Percentiles rank a stretch among this genome's conserved stretches.
phyloP scores from a whole-genome alignment of 2,797 vertebrate genomes.

The Ctenopoma multispine region DNA sequence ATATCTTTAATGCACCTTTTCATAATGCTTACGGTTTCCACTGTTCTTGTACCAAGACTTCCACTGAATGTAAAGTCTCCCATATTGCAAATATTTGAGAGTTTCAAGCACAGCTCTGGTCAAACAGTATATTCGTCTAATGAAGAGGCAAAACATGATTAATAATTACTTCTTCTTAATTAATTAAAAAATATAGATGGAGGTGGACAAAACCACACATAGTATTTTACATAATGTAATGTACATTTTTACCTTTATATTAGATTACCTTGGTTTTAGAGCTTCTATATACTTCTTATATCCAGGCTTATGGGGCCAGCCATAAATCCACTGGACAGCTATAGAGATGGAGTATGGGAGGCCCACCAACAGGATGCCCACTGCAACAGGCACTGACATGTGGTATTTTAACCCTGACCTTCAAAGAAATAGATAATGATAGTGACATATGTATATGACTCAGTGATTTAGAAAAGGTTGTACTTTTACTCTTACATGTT shows the following conservation, averaged over 20 bases:
- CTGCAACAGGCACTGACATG: slow-evolving; percentile 74
- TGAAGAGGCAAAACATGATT: slow-evolving; percentile 7
- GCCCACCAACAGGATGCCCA: slow-evolving; percentile 74
- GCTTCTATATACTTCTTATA: slow-evolving; percentile 84
- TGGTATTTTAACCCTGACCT: slow-evolving; percentile 72
- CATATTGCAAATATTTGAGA: slow-evolving; percentile 82
- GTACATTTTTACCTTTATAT: not conserved
- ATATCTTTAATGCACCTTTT: slow-evolving; percentile 70
- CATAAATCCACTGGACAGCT: slow-evolving; percentile 79
- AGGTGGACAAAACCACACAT: not conserved
- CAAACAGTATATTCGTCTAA: slow-evolving; percentile 79
- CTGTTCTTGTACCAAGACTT: slow-evolving; percentile 81
- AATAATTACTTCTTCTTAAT: not conserved
- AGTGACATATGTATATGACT: no score
- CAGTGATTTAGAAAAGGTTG: not conserved
- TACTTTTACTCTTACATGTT: slow-evolving; percentile 59
- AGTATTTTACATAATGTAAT: not conserved
- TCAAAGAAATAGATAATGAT: no score
- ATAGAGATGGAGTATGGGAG: slow-evolving; percentile 81
- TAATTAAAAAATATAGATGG: not conserved
- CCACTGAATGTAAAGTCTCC: slow-evolving; percentile 80
- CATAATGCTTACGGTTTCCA: slow-evolving; percentile 76
- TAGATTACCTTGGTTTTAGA: slow-evolving; percentile 83
- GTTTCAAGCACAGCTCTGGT: slow-evolving; percentile 78
- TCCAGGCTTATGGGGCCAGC: slow-evolving; percentile 83